These are phyloP conservation scores for Drosophila virilis DNA, from an alignment of 1,140 invertebrate species.

Conservation along the genomic window DNA sequence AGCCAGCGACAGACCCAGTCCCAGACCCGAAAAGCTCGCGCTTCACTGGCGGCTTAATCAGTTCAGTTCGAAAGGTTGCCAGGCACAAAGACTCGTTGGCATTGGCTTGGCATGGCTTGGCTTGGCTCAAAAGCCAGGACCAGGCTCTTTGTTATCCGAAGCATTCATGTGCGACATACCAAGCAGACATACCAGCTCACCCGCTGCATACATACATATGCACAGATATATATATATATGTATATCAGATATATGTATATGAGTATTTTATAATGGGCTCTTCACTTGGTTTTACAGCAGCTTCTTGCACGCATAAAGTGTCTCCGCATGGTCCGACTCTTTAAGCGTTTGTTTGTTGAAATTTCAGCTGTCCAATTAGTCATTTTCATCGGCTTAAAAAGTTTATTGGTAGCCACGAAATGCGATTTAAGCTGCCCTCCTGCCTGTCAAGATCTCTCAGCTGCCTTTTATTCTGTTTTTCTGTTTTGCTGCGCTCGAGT, in stretches of 20 bases:
- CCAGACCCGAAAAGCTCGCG: conserved; percentile 37
- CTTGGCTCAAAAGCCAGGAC: conserved; percentile 1
- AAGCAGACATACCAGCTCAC: conserved; percentile 28
- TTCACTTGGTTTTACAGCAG: conserved; percentile 41
- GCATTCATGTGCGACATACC: conserved; percentile 78
- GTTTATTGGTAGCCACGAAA: conserved; percentile 55
- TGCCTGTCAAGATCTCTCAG: conserved; percentile 1
- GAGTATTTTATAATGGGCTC: conserved; percentile 33
- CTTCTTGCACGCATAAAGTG: conserved; percentile 9
- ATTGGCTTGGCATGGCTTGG: conserved; percentile 33
- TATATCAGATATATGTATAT: conserved; percentile 20
- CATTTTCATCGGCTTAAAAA: conserved; percentile 67
- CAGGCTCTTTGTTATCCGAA: conserved; percentile 45
- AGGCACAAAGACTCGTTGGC: conserved; percentile 51
- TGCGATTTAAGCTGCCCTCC: conserved; percentile 67
- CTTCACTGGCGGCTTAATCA: conserved; percentile 72
- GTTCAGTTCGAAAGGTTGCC: conserved; percentile 68
- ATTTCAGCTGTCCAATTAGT: conserved; percentile 80
- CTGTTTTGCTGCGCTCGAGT: conserved; percentile 16
- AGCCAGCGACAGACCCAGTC: background rate
- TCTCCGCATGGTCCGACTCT: conserved; percentile 8
- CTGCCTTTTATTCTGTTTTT: background rate
- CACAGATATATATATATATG: conserved; percentile 11
- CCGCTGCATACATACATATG: background rate
- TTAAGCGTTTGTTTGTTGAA: conserved; percentile 63